These are phyloP conservation scores for Ephestia elutella DNA, from an alignment of 1,140 invertebrate species.

Conservation along the genomic window DNA sequence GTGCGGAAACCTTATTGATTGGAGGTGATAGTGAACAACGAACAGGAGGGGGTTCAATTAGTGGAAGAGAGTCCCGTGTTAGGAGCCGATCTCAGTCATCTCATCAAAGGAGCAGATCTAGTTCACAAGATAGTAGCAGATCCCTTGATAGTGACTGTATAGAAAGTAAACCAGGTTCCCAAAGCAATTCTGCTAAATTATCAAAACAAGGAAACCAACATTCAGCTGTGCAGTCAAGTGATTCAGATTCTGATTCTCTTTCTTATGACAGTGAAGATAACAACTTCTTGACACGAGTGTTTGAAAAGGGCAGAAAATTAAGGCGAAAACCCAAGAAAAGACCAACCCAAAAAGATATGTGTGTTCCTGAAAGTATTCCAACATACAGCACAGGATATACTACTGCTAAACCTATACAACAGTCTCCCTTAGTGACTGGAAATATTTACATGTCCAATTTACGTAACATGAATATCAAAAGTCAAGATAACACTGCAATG, in stretches of 20 bases:
- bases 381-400: slow-evolving; percentile 38
- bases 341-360: slow-evolving; percentile 1
- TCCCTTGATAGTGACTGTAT: slow-evolving; percentile 52
- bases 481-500: slow-evolving; percentile 27
- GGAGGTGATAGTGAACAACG: slow-evolving; percentile 29
- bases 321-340: slow-evolving; percentile 45
- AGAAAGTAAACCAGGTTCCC: slow-evolving; percentile 39
- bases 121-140: slow-evolving; percentile 52
- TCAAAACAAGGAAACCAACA: slow-evolving; percentile 17
- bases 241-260: slow-evolving; percentile 57
- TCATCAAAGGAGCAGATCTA: slow-evolving; percentile 42
- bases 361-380: slow-evolving; percentile 25
- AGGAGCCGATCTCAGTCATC: slow-evolving; percentile 47
- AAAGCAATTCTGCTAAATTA: slow-evolving; percentile 22
- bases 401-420: slow-evolving; percentile 42
- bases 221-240: slow-evolving; percentile 27
- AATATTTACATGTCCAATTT: slow-evolving; percentile 61
- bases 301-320: slow-evolving; percentile 43
- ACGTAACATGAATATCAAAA: slow-evolving; percentile 45
- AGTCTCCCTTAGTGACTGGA: slow-evolving; percentile 56
- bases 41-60: slow-evolving; percentile 34
- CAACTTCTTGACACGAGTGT: slow-evolving; percentile 58
- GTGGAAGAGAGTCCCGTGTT: slow-evolving; percentile 28
- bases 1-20: slow-evolving; percentile 49
- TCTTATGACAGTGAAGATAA: slow-evolving; percentile 63